Evolutionary conservation across 2,888 invertebrate genomes (phyloP).

Genomic region (Ctena decussata): DNA sequence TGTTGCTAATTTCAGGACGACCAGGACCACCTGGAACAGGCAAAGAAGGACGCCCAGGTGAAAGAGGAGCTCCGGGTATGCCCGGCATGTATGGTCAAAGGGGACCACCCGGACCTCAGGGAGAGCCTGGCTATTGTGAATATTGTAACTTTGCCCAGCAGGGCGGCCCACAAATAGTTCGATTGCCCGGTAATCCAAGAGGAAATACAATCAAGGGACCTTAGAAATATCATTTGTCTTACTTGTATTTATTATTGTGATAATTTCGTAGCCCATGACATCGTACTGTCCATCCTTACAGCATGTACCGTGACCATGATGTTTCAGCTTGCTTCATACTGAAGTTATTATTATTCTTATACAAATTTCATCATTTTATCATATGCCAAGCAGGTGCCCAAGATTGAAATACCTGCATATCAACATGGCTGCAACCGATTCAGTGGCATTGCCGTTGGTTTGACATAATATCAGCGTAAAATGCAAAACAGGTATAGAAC

Average conservation of each 20-base stretch:
- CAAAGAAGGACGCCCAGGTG: slow-evolving; percentile 92
- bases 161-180: slow-evolving; percentile 61
- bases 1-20: slow-evolving; percentile 83
- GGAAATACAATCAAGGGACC: slow-evolving; percentile 81
- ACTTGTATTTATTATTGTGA: not conserved
- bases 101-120: slow-evolving; percentile 89
- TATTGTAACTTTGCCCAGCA: slow-evolving; percentile 88
- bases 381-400: too few species aligned
- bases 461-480: too few species aligned
- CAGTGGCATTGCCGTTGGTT: too few species aligned
- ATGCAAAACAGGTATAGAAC: too few species aligned
- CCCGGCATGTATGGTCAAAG: slow-evolving; percentile 87
- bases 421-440: too few species aligned
- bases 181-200: slow-evolving; percentile 60
- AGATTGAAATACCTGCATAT: too few species aligned
- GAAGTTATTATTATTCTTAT: too few species aligned
- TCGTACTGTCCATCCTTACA: not conserved
- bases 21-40: slow-evolving; percentile 91
- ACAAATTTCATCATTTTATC: too few species aligned
- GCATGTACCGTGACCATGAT: not conserved
- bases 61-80: slow-evolving; percentile 87
- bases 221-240: slow-evolving; percentile 64
- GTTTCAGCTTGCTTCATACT: too few species aligned
- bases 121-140: slow-evolving; percentile 89
- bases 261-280: not conserved